phyloP scores from a whole-genome alignment of 2,888 invertebrate species.

The Biston stratarius region DNA sequence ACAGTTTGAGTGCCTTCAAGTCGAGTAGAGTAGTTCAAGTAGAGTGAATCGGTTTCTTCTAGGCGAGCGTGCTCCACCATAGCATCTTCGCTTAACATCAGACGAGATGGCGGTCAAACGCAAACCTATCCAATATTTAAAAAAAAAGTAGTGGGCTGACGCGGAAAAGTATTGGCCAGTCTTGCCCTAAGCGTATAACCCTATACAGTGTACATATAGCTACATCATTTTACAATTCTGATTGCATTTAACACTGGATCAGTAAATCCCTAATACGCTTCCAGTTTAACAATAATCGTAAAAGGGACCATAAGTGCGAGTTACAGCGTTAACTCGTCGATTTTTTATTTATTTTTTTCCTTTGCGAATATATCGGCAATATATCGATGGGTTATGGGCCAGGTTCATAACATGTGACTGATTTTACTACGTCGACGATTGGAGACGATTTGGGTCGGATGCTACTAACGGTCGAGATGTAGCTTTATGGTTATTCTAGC shows the following conservation, averaged over 20 bases:
- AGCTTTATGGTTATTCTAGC: too few species aligned
- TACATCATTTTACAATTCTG: conserved; percentile 6
- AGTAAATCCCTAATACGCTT: conserved; percentile 56
- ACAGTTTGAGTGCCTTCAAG: too few species aligned
- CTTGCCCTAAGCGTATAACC: too few species aligned
- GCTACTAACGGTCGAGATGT: conserved; percentile 14
- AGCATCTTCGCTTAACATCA: too few species aligned
- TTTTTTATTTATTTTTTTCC: conserved; percentile 54
- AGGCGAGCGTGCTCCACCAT: too few species aligned
- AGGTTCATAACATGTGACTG: conserved; percentile 81
- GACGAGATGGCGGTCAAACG: too few species aligned
- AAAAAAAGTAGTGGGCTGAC: too few species aligned
- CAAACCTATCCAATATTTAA: too few species aligned
- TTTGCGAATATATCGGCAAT: conserved; percentile 71
- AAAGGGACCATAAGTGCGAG: conserved; percentile 51
- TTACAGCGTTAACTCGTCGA: conserved; percentile 18
- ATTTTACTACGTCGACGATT: conserved; percentile 79
- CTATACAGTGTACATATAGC: too few species aligned
- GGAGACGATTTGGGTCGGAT: conserved; percentile 51
- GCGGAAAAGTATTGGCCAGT: too few species aligned
- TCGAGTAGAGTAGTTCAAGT: too few species aligned
- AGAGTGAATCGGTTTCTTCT: too few species aligned
- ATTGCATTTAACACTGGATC: conserved; percentile 34
- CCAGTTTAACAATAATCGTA: conserved; percentile 79
- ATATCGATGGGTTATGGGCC: conserved; percentile 78